Percentiles rank a stretch among this genome's conserved stretches.
phyloP scores from a whole-genome alignment of 2,888 invertebrate genomes.

The Melipona beecheii region DNA sequence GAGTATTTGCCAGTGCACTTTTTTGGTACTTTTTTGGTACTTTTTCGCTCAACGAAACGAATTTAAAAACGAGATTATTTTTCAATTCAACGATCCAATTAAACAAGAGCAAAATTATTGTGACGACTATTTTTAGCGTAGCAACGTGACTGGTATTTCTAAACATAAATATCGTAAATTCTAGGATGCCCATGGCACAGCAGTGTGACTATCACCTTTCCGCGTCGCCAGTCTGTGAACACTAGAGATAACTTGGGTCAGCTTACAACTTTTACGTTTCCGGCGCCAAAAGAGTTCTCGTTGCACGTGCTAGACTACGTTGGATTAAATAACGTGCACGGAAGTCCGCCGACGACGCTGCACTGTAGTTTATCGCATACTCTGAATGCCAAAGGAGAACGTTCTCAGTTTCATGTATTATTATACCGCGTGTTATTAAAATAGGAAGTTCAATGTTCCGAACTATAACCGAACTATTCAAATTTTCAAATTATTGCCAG shows the following conservation, averaged over 20 bases:
- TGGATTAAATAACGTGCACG: slow-evolving; percentile 12
- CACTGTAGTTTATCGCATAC: background rate
- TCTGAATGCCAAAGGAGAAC: background rate
- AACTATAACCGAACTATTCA: background rate
- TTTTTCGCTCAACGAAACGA: no score
- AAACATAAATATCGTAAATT: slow-evolving; percentile 33
- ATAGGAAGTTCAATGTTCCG: background rate
- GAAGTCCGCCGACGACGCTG: background rate
- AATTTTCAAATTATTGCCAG: no score
- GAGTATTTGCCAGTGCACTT: no score
- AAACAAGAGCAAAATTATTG: background rate
- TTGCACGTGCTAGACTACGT: slow-evolving; percentile 18
- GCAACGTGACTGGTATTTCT: slow-evolving; percentile 1
- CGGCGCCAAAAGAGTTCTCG: slow-evolving; percentile 55
- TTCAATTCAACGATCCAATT: background rate
- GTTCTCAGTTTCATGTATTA: background rate
- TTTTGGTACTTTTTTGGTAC: background rate
- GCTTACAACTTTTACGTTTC: slow-evolving; percentile 45
- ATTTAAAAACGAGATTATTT: background rate
- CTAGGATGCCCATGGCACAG: slow-evolving; percentile 8
- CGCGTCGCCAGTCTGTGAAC: slow-evolving; percentile 34
- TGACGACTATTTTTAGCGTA: slow-evolving; percentile 9
- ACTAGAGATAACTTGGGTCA: slow-evolving; percentile 45
- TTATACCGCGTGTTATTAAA: background rate
- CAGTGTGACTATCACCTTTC: slow-evolving; percentile 31